Percentiles rank a stretch among this genome's conserved stretches.
Conservation (phyloP, 2,888 invertebrate species). For the Heliconius erato region DNA sequence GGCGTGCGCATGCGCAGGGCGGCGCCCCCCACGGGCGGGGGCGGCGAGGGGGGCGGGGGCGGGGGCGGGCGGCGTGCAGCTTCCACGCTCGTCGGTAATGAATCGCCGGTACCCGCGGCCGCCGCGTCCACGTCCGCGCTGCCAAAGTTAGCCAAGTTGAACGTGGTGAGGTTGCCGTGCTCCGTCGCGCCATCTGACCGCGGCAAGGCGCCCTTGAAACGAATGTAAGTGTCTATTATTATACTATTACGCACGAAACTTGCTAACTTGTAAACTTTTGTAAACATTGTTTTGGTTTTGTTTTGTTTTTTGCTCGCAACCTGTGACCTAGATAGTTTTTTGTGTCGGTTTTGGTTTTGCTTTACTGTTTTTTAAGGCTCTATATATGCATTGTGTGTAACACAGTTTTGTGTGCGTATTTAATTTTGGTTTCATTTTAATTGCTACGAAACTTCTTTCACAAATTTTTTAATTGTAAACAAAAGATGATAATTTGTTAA, state of each 20-base stretch:
- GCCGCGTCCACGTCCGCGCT: constrained; percentile 76
- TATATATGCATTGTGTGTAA: constrained; percentile 1
- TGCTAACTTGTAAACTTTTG: constrained; percentile 40
- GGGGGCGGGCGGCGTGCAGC: constrained; percentile 73
- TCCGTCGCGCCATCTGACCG: constrained; percentile 77
- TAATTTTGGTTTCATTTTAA: not conserved
- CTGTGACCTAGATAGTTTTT: constrained; percentile 21
- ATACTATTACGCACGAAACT: constrained; percentile 14
- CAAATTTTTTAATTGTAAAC: constrained; percentile 2
- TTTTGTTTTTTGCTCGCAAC: constrained; percentile 11
- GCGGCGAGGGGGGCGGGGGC: constrained; percentile 59
- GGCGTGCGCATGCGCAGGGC: constrained; percentile 71
- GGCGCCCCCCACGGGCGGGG: constrained; percentile 31
- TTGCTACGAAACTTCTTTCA: not conserved
- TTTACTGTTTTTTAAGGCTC: not conserved
- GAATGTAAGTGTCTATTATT: constrained; percentile 44
- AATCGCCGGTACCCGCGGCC: constrained; percentile 84
- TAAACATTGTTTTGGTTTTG: constrained; percentile 36
- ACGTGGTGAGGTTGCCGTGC: constrained; percentile 60
- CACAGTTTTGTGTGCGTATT: not conserved
- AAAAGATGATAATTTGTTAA: constrained; percentile 22
- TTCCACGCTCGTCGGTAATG: constrained; percentile 82
- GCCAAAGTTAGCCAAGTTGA: constrained; percentile 70
- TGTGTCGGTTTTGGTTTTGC: not conserved
- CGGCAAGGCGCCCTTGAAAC: constrained; percentile 50